Percentiles rank a stretch among this genome's conserved stretches.
Evolutionary conservation across 2,888 invertebrate species (phyloP).

Genomic region (Chaetogeoica ovagalla): DNA sequence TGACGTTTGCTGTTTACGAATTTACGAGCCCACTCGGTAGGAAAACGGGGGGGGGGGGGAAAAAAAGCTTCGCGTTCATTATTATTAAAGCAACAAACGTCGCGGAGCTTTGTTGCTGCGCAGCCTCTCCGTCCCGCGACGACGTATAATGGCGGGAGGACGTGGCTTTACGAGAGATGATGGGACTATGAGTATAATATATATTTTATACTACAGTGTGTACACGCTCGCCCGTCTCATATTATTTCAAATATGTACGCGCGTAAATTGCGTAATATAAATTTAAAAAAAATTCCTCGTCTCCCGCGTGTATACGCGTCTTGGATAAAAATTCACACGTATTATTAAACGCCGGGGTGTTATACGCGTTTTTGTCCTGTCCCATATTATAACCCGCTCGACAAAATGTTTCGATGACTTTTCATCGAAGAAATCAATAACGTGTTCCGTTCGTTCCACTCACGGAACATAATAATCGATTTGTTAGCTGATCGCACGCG

Average conservation of each 20-base stretch:
- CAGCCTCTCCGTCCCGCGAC: background rate
- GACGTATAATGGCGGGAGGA: constrained; percentile 14
- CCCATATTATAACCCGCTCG: no score
- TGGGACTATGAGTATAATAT: background rate
- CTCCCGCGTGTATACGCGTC: no score
- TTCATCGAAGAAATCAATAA: no score
- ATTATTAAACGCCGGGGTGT: no score
- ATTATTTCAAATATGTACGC: background rate
- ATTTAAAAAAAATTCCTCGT: no score
- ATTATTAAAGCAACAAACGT: constrained; percentile 24
- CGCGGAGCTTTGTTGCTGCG: background rate
- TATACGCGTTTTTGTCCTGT: background rate
- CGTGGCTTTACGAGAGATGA: constrained; percentile 24
- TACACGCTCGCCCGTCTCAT: background rate
- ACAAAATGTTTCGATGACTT: no score
- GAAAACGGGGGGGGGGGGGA: no score
- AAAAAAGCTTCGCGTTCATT: constrained; percentile 9
- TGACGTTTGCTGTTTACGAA: constrained; percentile 8
- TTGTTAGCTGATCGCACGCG: no score
- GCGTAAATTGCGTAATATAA: constrained; percentile 11
- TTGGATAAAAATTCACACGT: background rate
- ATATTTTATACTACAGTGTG: background rate
- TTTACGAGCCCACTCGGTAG: constrained; percentile 36
- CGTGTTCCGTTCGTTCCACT: no score
- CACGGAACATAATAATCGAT: no score